phyloP scores from a whole-genome alignment of 2,113 vertebrate genomes.

The Nestor notabilis region DNA sequence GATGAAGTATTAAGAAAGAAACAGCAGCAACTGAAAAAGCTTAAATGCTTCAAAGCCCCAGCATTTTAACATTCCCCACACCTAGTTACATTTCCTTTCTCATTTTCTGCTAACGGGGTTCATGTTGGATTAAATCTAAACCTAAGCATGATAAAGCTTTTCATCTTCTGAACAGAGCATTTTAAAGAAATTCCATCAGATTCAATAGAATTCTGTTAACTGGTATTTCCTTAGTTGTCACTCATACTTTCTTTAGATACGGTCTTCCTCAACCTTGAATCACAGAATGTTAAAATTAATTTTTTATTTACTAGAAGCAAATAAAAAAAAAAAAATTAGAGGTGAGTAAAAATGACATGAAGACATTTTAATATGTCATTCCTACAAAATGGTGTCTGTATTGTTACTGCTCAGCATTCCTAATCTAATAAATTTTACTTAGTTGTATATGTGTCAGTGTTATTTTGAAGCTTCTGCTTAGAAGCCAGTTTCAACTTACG shows the following conservation, averaged over 20 bases:
- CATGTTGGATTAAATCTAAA: slow-evolving; percentile 68
- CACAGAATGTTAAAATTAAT: slow-evolving; percentile 45
- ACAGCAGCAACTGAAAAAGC: slow-evolving; percentile 4
- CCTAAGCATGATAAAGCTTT: slow-evolving; percentile 71
- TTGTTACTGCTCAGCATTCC: background rate
- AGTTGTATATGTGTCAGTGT: background rate
- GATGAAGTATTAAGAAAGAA: slow-evolving; percentile 18
- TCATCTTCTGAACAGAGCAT: slow-evolving; percentile 65
- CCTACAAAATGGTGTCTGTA: background rate
- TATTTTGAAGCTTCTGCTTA: background rate
- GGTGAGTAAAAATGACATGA: slow-evolving; percentile 6
- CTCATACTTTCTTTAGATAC: slow-evolving; percentile 63
- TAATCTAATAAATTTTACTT: background rate
- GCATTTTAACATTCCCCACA: slow-evolving; percentile 56
- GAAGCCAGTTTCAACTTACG: background rate
- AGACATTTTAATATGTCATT: background rate
- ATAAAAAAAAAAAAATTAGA: background rate
- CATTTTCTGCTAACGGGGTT: slow-evolving; percentile 70
- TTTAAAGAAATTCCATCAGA: slow-evolving; percentile 69
- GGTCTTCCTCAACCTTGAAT: slow-evolving; percentile 57
- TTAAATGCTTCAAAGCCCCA: slow-evolving; percentile 41
- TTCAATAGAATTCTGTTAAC: slow-evolving; percentile 66
- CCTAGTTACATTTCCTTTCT: slow-evolving; percentile 59
- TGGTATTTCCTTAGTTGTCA: slow-evolving; percentile 69
- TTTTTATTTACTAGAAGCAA: slow-evolving; percentile 47